Evolutionary conservation across 2,888 invertebrate genomes (phyloP), one percentile per base, ranked within the genome.

Genomic region (Caenorhabditis zanzibari): DNA sequence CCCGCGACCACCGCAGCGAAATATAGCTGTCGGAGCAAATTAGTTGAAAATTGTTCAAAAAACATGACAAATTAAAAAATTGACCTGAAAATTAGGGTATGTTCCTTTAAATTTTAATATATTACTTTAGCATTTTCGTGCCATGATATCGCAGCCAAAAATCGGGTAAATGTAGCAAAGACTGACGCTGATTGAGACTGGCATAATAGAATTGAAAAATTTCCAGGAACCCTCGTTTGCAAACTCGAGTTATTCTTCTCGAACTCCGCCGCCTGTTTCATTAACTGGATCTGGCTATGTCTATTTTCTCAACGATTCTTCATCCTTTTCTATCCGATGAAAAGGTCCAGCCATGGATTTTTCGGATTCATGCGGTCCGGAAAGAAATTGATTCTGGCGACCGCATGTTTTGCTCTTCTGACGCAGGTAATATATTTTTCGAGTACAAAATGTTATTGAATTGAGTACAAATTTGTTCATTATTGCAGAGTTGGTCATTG

Each of bases 221-320:
- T 32, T 32, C 32, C 72, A 90, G 90, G 90, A 19, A 82, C 85
- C 19, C 66, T 87, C 28, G 85, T 90, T 41, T 90, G 90, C 85
- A 90, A 90, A 82, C 61, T 85, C 3, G 84, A 90, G 44, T 82
- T 88, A 5, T 90, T 90, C 76, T 44, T 90, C 64, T 90, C 89
- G 6, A 90, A 89, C 72, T 80, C 76, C 10, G 88, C 88, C 1
- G 86, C 89, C 19, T 89, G 89, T 49, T 90, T 89, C 77, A 85
- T 84, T 56, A 90, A 90, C 61, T 90, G 90, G 90, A 73, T 85
- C 4, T 90, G 90, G 90, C 80, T 90, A 14, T 81, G 86, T 49
- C 85, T 90, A 81, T 90, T 89, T 73, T 80, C 87, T 12, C 90
- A 90, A 61, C 81, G 90, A 47, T 90, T 86, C 64, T 87, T 88